These are phyloP conservation scores for Nesidiocoris tenuis DNA, from an alignment of 2,888 invertebrate species.

Conservation along the genomic window DNA sequence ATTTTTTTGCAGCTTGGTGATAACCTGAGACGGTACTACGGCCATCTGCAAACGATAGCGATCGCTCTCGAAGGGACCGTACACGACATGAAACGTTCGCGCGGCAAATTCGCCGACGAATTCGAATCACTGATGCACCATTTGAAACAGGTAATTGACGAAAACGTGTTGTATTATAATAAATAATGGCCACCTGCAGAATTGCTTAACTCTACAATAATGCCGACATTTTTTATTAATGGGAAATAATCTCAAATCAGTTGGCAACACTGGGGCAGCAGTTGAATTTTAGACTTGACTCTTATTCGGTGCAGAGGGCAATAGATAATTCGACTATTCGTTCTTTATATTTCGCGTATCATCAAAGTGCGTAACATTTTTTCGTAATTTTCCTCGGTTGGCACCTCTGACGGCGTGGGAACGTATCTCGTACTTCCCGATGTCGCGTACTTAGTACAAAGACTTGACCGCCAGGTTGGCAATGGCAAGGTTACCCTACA, in stretches of 20 bases:
- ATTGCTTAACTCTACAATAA: too few relatives aligned
- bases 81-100: not conserved
- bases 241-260: too few relatives aligned
- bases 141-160: constrained; percentile 24
- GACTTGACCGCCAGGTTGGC: not conserved
- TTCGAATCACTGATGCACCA: constrained; percentile 12
- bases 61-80: constrained; percentile 18
- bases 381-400: too few relatives aligned
- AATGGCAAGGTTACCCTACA: not conserved
- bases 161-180: too few relatives aligned
- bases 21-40: constrained; percentile 17
- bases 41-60: constrained; percentile 20
- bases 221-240: too few relatives aligned
- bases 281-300: too few relatives aligned
- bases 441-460: not conserved
- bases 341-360: too few relatives aligned
- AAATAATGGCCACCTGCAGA: too few relatives aligned
- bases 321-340: too few relatives aligned
- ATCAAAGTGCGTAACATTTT: not conserved
- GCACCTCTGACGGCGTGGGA: too few relatives aligned
- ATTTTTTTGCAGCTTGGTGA: constrained; percentile 9
- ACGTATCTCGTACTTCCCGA: not conserved
- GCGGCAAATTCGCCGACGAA: not conserved
- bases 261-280: too few relatives aligned
- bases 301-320: too few relatives aligned